A percentile compares a stretch with the other conserved stretches of the same genome.
Conservation (phyloP, 2,888 invertebrate species). For the Oxyteleia sp. region DNA sequence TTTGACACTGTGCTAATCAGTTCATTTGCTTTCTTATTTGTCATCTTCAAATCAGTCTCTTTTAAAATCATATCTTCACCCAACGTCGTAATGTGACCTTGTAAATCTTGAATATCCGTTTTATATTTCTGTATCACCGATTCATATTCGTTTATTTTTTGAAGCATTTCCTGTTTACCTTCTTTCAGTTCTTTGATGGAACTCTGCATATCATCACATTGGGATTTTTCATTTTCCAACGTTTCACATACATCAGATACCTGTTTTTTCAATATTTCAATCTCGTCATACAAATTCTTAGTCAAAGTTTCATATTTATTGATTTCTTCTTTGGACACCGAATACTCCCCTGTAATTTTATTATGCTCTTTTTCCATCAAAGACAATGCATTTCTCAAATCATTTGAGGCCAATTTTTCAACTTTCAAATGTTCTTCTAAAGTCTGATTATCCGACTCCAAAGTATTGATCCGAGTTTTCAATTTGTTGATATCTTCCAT, state of each 20-base stretch:
- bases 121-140: slow-evolving; percentile 6
- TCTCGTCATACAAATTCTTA: slow-evolving; percentile 21
- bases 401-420: slow-evolving; percentile 70
- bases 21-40: slow-evolving; percentile 1
- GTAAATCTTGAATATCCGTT: slow-evolving; percentile 9
- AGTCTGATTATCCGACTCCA: too few species aligned
- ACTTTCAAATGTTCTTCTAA: slow-evolving; percentile 49
- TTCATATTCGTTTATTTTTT: slow-evolving; percentile 18
- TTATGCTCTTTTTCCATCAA: slow-evolving; percentile 42
- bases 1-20: slow-evolving; percentile 9
- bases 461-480: too few species aligned
- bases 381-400: slow-evolving; percentile 29
- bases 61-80: not conserved
- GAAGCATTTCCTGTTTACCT: too few species aligned
- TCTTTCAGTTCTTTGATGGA: slow-evolving; percentile 12
- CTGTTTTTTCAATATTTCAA: slow-evolving; percentile 23
- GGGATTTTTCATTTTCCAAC: slow-evolving; percentile 15
- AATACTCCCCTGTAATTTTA: slow-evolving; percentile 30
- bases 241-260: slow-evolving; percentile 1
- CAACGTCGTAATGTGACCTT: slow-evolving; percentile 11
- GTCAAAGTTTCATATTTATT: slow-evolving; percentile 31
- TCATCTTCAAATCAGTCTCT: slow-evolving; percentile 16
- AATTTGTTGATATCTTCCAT: too few species aligned
- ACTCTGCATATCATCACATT: not conserved
- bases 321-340: slow-evolving; percentile 26